Conservation (phyloP, 2,113 vertebrate genomes). For the Bufo bufo region DNA sequence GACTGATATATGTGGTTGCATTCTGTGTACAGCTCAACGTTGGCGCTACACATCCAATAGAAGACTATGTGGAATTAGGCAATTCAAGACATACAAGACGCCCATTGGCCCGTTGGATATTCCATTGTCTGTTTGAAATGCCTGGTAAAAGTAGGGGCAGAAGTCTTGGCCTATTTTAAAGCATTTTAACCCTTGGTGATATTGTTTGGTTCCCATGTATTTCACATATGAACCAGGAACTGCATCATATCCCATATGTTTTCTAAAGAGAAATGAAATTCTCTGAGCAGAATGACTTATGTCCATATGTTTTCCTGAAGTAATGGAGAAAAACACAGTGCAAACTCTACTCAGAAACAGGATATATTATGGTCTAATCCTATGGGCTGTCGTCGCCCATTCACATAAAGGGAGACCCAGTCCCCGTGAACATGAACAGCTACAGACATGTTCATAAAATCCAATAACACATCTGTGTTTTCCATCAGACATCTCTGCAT, state of each 20-base stretch:
- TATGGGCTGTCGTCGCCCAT: neutral
- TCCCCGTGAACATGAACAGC: slow-evolving; percentile 4
- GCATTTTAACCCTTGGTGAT: neutral
- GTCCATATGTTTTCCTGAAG: neutral
- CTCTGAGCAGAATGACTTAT: neutral
- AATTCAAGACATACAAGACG: neutral
- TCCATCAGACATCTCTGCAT: slow-evolving; percentile 30
- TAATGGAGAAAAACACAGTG: neutral
- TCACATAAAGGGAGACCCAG: neutral
- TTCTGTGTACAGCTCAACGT: too few relatives aligned
- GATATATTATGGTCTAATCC: neutral
- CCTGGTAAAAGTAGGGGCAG: neutral
- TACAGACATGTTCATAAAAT: slow-evolving; percentile 44
- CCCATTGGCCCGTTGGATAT: neutral
- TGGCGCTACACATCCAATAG: too few relatives aligned
- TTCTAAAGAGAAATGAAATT: neutral
- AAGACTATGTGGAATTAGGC: neutral
- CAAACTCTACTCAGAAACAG: neutral
- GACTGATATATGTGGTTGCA: too few relatives aligned
- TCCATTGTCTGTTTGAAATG: neutral
- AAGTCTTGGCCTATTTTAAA: neutral
- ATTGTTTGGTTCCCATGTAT: neutral
- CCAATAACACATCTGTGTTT: slow-evolving; percentile 52
- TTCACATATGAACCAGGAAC: neutral
- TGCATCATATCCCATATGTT: neutral